Percentiles rank a stretch among this genome's conserved stretches.
Conservation (phyloP, 2,797 vertebrate genomes). For the Cichlasoma orientale region DNA sequence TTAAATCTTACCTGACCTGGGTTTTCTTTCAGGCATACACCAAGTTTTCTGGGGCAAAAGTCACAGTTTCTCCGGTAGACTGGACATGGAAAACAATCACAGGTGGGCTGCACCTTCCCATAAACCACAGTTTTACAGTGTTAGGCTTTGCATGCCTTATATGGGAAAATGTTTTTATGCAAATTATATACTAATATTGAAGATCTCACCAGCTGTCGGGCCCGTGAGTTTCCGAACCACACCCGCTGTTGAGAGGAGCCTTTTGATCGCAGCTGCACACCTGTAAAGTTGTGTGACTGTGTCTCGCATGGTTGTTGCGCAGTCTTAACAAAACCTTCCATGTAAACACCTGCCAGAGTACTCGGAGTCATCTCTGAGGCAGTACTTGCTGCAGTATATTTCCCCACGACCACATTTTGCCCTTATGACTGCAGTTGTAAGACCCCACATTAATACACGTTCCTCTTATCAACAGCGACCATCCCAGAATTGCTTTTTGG, state of each 20-base stretch:
- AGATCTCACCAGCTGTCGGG: too few species aligned
- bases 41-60: conserved; percentile 90
- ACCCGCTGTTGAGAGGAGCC: neutral
- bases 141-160: neutral
- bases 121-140: neutral
- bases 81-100: conserved; percentile 90
- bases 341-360: neutral
- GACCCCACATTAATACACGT: neutral
- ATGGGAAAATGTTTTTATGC: neutral
- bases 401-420: neutral
- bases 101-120: conserved; percentile 78
- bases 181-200: neutral
- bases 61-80: conserved; percentile 86
- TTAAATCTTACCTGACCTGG: neutral
- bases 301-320: neutral
- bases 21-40: conserved; percentile 87
- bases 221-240: neutral
- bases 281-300: neutral
- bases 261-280: neutral
- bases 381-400: neutral
- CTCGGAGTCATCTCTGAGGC: neutral
- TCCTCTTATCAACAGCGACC: conserved; percentile 72
- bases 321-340: neutral
- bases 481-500: conserved; percentile 88
- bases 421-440: neutral